phyloP scores from a whole-genome alignment of 2,113 vertebrate genomes.

The Poicephalus meyeri region DNA sequence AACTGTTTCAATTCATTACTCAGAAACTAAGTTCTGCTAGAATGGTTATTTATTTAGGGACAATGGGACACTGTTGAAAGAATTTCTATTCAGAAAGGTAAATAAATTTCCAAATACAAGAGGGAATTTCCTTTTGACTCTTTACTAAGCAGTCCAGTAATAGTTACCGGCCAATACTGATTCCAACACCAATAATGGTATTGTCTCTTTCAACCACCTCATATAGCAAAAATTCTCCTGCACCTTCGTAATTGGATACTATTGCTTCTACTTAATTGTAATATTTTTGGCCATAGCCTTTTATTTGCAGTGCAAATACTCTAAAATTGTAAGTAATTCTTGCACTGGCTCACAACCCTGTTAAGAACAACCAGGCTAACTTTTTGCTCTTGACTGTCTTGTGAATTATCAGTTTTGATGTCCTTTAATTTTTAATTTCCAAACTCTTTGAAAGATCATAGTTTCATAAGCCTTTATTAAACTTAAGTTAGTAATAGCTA shows the following conservation, averaged over 20 bases:
- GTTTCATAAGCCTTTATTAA: neutral
- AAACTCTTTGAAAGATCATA: neutral
- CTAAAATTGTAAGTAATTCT: neutral
- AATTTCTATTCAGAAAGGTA: neutral
- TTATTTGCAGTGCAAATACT: neutral
- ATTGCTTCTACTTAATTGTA: neutral
- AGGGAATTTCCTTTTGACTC: neutral
- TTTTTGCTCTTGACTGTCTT: neutral
- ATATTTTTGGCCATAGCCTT: neutral
- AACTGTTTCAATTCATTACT: neutral
- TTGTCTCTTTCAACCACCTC: neutral
- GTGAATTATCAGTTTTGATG: neutral
- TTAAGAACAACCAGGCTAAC: neutral
- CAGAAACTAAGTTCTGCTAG: neutral
- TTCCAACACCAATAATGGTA: neutral
- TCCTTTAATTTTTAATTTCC: neutral
- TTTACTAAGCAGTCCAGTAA: neutral
- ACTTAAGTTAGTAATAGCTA: neutral
- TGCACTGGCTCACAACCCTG: neutral
- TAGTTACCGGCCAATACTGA: neutral
- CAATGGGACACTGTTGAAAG: neutral
- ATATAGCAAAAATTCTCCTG: neutral
- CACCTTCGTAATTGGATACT: no score
- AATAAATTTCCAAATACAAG: neutral
- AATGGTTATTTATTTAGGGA: neutral